phyloP scores from a whole-genome alignment of 2,113 vertebrate genomes.

The Anhinga anhinga region DNA sequence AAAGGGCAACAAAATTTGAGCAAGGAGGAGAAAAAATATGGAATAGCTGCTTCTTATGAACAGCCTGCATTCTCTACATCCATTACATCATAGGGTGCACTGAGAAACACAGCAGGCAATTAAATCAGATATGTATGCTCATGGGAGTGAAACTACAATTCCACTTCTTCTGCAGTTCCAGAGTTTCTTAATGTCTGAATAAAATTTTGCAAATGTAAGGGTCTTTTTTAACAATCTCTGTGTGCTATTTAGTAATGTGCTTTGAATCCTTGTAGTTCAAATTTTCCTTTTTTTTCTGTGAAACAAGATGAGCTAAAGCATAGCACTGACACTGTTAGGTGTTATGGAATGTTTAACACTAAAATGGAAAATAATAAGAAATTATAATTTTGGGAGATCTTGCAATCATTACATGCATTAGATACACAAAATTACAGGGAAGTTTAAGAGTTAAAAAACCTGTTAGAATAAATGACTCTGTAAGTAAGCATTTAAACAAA shows the following conservation, averaged over 20 bases:
- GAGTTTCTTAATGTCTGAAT: neutral
- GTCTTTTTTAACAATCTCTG: neutral
- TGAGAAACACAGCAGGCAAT: neutral
- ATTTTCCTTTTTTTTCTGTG: neutral
- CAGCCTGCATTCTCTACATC: neutral
- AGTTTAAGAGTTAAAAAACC: neutral
- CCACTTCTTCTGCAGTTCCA: neutral
- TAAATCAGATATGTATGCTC: neutral
- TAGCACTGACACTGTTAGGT: neutral
- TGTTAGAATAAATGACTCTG: neutral
- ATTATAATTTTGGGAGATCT: neutral
- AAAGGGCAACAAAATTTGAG: neutral
- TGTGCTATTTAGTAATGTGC: neutral
- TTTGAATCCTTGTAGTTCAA: neutral
- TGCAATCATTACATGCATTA: neutral
- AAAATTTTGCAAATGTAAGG: neutral
- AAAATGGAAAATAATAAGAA: neutral
- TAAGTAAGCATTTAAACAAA: constrained; percentile 5
- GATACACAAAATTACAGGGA: neutral
- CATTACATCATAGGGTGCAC: neutral
- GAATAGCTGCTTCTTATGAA: neutral
- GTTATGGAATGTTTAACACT: neutral
- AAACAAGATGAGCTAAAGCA: neutral
- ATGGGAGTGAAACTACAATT: neutral
- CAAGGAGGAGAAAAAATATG: neutral